Percentiles rank a stretch among this genome's conserved stretches.
phyloP scores from a whole-genome alignment of 2,113 vertebrate genomes.

The Ochotona princeps region DNA sequence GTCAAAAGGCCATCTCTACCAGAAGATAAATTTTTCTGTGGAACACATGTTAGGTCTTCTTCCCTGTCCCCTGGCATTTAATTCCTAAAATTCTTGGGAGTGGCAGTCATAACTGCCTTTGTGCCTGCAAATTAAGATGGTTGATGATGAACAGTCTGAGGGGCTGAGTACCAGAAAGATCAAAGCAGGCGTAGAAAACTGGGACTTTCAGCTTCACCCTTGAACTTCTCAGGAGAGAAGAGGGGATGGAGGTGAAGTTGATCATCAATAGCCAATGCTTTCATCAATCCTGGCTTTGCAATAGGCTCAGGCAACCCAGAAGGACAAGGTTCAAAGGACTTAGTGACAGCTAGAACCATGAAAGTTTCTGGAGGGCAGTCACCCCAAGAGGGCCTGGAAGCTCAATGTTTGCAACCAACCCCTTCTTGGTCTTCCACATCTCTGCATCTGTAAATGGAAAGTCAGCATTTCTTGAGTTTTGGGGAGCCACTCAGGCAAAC shows the following conservation, averaged over 20 bases:
- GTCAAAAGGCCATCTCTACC: background rate
- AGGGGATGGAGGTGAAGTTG: background rate
- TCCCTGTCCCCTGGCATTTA: background rate
- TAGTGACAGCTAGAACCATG: background rate
- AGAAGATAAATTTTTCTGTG: background rate
- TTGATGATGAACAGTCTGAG: no score
- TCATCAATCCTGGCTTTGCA: background rate
- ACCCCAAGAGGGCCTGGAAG: background rate
- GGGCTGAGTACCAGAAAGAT: background rate
- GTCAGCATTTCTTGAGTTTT: background rate
- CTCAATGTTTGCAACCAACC: background rate
- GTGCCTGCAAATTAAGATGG: background rate
- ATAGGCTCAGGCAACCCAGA: background rate
- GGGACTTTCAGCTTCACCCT: no score
- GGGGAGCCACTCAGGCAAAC: no score
- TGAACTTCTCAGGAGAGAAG: background rate
- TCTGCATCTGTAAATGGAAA: background rate
- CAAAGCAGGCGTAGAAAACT: no score
- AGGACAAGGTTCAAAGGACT: background rate
- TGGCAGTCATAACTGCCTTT: background rate
- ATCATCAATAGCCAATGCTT: background rate
- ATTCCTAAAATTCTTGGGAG: background rate
- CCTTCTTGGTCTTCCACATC: background rate
- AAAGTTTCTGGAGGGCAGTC: background rate
- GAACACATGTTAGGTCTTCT: background rate